Percentiles rank a stretch among this genome's conserved stretches.
Evolutionary conservation across 2,888 invertebrate species (phyloP).

Genomic region (Argynnis bischoffii): DNA sequence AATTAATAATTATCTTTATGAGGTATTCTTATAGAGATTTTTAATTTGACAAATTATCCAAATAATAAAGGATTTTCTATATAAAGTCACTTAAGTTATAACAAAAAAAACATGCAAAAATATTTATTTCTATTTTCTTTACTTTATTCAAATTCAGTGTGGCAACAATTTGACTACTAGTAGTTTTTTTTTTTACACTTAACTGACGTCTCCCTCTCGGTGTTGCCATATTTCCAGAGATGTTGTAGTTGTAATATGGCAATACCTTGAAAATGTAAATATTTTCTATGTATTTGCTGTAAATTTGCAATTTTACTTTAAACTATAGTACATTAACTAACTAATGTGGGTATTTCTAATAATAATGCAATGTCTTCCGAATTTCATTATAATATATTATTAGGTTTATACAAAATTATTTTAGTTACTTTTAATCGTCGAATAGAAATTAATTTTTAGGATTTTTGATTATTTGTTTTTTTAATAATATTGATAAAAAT

Average conservation of each 20-base stretch:
- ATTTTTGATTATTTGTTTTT: background rate
- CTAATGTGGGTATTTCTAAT: conserved; percentile 1
- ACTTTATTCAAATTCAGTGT: background rate
- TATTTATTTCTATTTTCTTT: background rate
- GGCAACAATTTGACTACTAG: no score
- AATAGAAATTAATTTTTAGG: background rate
- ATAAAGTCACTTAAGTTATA: no score
- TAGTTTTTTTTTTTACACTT: background rate
- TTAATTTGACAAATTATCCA: background rate
- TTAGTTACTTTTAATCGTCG: background rate
- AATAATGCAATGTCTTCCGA: conserved; percentile 15
- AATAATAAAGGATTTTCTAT: background rate
- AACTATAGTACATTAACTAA: conserved; percentile 1
- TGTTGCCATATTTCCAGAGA: conserved; percentile 21
- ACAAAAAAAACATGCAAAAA: no score
- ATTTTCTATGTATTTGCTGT: conserved; percentile 22
- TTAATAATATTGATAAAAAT: background rate
- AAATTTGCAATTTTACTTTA: conserved; percentile 22
- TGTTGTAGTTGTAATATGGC: conserved; percentile 19
- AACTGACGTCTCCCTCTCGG: conserved; percentile 7
- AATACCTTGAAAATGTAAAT: conserved; percentile 28
- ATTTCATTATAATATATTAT: background rate
- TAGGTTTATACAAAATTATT: conserved; percentile 7
- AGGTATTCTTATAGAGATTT: no score
- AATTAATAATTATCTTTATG: no score